Conservation (phyloP, 2,888 invertebrate genomes). For the Callyntrura sp. region DNA sequence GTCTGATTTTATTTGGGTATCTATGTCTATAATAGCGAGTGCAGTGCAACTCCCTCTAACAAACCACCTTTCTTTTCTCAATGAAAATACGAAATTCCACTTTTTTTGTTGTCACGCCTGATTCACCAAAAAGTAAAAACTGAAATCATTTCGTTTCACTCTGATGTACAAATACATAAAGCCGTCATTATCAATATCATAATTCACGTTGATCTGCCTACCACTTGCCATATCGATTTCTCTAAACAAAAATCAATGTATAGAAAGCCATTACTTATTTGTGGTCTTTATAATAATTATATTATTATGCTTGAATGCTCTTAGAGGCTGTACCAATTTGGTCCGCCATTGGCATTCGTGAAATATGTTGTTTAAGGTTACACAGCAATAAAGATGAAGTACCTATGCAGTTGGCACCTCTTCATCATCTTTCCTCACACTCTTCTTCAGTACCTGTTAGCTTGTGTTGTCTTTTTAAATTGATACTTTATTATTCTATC, state of each 20-base stretch:
- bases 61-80: too few relatives aligned
- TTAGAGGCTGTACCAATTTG: not conserved
- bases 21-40: not conserved
- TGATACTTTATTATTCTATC: not conserved
- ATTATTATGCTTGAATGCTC: not conserved
- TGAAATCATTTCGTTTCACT: not conserved
- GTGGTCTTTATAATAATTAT: not conserved
- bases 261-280: too few relatives aligned
- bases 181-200: not conserved
- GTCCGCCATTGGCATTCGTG: too few relatives aligned
- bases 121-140: slow-evolving; percentile 4
- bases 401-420: not conserved
- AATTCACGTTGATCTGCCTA: not conserved
- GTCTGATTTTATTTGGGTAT: not conserved
- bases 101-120: slow-evolving; percentile 61
- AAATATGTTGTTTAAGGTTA: too few relatives aligned
- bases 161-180: not conserved
- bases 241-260: not conserved
- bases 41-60: not conserved
- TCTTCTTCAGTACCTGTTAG: not conserved
- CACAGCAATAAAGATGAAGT: too few relatives aligned
- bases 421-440: not conserved
- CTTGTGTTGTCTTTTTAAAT: not conserved
- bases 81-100: slow-evolving; percentile 35
- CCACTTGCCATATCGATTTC: not conserved